These are phyloP conservation scores for Poecilia wingei DNA, from an alignment of 2,797 vertebrate genomes.

Conservation along the genomic window DNA sequence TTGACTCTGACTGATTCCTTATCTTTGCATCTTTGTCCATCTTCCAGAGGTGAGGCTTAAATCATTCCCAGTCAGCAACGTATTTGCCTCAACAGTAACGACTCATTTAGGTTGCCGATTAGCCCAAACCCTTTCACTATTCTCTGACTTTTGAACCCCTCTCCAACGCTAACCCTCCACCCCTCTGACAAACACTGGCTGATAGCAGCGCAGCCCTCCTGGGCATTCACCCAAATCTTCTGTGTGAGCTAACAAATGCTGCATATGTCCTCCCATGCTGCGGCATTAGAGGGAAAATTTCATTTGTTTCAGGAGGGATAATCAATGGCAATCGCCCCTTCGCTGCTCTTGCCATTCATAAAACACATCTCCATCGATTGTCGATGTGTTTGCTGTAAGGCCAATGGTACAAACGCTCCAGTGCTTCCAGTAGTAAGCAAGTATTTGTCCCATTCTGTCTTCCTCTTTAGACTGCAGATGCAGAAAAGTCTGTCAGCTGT, in stretches of 20 bases:
- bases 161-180: neutral
- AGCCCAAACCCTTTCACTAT: neutral
- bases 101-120: neutral
- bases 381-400: conserved; percentile 59
- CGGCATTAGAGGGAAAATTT: conserved; percentile 52
- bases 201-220: conserved; percentile 6
- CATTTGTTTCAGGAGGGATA: conserved; percentile 58
- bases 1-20: neutral
- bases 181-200: conserved; percentile 4
- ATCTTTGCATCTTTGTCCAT: neutral
- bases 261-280: conserved; percentile 34
- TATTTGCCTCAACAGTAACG: neutral
- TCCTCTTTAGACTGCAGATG: conserved; percentile 24
- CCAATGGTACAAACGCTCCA: conserved; percentile 45
- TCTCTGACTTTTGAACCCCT: neutral
- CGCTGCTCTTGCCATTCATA: conserved; percentile 55
- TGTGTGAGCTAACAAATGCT: conserved; percentile 24
- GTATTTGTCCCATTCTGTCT: conserved; percentile 43
- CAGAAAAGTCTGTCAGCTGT: conserved; percentile 26
- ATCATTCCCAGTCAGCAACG: neutral
- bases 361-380: conserved; percentile 62
- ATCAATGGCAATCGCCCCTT: conserved; percentile 32
- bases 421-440: conserved; percentile 59
- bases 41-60: neutral
- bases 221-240: conserved; percentile 41